Base-by-base conservation (phyloP, 1,140 invertebrate species). In the Cherax destructor region DNA sequence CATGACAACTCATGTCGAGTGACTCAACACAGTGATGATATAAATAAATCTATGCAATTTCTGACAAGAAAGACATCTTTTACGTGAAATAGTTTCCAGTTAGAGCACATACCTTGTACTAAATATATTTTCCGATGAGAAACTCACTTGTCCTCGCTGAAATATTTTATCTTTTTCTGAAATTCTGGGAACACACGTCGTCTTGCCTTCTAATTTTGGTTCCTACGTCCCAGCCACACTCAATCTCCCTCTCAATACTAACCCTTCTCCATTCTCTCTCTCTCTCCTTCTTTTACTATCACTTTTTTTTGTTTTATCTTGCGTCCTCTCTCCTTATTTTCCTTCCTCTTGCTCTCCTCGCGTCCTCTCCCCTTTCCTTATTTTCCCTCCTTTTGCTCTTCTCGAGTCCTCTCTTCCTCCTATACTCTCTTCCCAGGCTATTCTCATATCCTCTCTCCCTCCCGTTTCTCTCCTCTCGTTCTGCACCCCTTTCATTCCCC, bases 251-350 rank as follows among this genome's bases (percentile, higher is more conserved):
- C 79, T 81, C 16, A n/a, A 18, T n/a, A 5, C 21, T 5, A n/a
- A 5, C 76, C 24, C 76, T 6, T 50, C 49, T 9, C 49, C 21
- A 9, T 24, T 78, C 76, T 78, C 76, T 78, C 76, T 78, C 76
- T 78, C 76, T 78, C 72, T 76, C 72, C n/a, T 4, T 76, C 72
- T 76, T n/a, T 76, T n/a, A 16, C 72, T 76, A 2, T 76, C 72
- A 16, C 72, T 76, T n/a, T 76, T 41, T 41, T 41, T 41, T 41
- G 30, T 41, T 41, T 41, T 41, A 41, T 41, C 30, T 41, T 2
- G 30, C 30, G 30, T 41, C 30, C 30, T 41, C 30, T 41, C 30
- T 41, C 30, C 30, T 41, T 41, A 41, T 41, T 41, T 41, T 41
- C 30, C 30, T 41, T 41, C 30, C 30, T 41, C 30, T 41, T 41